phyloP scores from a whole-genome alignment of 2,113 vertebrate species.

The Nothoprocta perdicaria region DNA sequence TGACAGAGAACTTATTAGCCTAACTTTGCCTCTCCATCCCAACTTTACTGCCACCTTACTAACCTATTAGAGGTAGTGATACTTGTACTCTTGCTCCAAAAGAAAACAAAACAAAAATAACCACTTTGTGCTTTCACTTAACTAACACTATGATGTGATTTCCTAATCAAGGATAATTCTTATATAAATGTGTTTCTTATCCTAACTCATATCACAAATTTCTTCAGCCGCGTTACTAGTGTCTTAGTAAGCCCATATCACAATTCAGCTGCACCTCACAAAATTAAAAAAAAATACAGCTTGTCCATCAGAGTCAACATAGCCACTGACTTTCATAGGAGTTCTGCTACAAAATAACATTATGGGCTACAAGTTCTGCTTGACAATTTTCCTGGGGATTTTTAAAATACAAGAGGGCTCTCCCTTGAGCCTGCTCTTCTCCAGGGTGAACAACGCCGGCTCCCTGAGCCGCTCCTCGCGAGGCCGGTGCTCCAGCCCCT shows the following conservation, averaged over 20 bases:
- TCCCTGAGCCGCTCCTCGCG: no score
- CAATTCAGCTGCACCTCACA: constrained; percentile 28
- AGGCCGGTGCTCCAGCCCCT: no score
- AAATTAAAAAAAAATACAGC: neutral
- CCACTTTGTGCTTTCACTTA: neutral
- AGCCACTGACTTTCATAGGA: neutral
- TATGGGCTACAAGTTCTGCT: neutral
- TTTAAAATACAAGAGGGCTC: neutral
- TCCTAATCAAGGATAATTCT: neutral
- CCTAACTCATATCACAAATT: neutral
- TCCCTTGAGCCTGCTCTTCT: no score
- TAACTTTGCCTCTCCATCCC: neutral
- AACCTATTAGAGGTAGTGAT: neutral
- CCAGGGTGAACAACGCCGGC: no score
- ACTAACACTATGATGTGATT: neutral
- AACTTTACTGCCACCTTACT: neutral
- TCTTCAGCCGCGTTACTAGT: neutral
- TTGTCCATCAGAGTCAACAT: neutral
- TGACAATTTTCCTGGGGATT: neutral
- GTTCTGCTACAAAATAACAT: neutral
- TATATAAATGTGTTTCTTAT: neutral
- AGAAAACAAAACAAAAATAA: neutral
- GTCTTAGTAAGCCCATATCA: neutral
- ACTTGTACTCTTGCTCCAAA: neutral
- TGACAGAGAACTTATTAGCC: neutral